Percentiles rank a stretch among this genome's conserved stretches.
These are phyloP conservation scores for Smithornis capensis DNA, from an alignment of 2,113 vertebrate species.

Conservation along the genomic window DNA sequence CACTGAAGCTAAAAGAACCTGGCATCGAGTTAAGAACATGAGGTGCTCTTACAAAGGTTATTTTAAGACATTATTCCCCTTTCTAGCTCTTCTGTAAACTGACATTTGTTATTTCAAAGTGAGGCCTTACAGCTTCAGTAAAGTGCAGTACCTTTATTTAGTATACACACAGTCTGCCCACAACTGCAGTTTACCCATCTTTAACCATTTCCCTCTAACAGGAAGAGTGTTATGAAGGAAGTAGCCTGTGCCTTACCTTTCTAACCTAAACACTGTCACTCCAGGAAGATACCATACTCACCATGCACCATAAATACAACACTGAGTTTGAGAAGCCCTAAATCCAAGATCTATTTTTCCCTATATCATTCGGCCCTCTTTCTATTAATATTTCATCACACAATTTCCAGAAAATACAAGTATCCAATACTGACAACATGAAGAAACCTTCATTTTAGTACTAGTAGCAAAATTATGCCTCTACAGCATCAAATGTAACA, in stretches of 20 bases:
- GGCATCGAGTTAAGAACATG: constrained; percentile 27
- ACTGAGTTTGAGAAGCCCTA: not conserved
- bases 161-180: not conserved
- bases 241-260: not conserved
- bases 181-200: not conserved
- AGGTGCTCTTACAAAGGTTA: constrained; percentile 21
- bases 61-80: constrained; percentile 24
- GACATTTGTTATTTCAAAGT: constrained; percentile 10
- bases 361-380: not conserved
- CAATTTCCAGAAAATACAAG: not conserved
- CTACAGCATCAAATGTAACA: not conserved
- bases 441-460: not conserved
- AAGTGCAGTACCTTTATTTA: constrained; percentile 19
- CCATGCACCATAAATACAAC: not conserved
- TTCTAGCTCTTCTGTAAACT: constrained; percentile 26
- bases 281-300: not conserved
- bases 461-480: not conserved
- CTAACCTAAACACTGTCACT: constrained; percentile 9
- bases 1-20: not conserved
- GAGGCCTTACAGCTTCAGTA: not conserved
- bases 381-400: not conserved
- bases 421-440: not conserved
- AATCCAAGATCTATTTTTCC: not conserved
- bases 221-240: not conserved
- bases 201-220: not conserved